Base-by-base conservation (phyloP, 1,140 invertebrate species). In the Listronotus oregonensis region DNA sequence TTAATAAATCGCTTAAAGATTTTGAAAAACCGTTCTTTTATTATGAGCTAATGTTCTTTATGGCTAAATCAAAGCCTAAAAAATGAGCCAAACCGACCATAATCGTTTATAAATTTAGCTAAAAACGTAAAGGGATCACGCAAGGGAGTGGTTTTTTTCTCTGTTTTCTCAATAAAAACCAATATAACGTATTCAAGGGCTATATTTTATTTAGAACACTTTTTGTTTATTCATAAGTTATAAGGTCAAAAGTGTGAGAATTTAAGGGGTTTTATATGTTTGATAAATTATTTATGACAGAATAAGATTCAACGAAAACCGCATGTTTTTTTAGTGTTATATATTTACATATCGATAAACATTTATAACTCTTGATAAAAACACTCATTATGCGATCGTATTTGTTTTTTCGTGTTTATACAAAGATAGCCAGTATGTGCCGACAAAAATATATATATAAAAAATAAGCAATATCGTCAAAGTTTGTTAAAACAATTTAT, bases 201-300 rank as follows among this genome's bases (percentile, higher is more conserved):
- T 49, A 18, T 49, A 49, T 49, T 49, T 49, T 49, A 49, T 49
- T 49, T 18, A 49, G 18, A 11, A 10, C 18, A 27, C 3, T 21
- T 12, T 49, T 49, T 49, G 15, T 27, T 49, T 49, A 49, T 49
- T 49, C 17, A 49, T 49, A 49, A 21, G 10, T 9, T 17, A 49
- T 12, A 49, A 49, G 10, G 46, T 3, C 6, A 49, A 49, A 49
- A 27, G 18, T 10, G 11, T 27, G 11, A 15, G 8, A 44, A n/a
- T 15, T 14, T 44, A 14, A 2, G 14, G 17, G 42, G 46, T 3
- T 12, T 47, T 47, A 18, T 49, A 7, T 49, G 18, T 17, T 18
- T 9, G 42, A 44, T 15, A n/a, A 49, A 21, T 49, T 49, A 49
- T 49, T 21, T 21, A 49, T 49, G 10, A 21, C 8, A 21, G 15